Evolutionary conservation across 2,888 invertebrate species (phyloP), one percentile per base, ranked within the genome.

Genomic region (Slavum lentiscoides): DNA sequence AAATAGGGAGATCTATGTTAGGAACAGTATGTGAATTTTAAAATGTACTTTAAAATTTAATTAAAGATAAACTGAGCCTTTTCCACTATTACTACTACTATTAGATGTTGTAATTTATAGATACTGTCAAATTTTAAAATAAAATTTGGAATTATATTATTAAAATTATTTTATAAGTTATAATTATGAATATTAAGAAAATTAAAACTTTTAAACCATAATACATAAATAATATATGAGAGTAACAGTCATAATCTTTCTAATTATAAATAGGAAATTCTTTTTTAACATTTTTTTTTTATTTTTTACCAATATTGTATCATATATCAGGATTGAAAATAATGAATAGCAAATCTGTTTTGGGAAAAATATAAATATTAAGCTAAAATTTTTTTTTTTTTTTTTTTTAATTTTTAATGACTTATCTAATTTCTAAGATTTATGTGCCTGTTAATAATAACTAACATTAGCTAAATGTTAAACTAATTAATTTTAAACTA

Each of bases 1-100:
- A 72, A 64, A 80, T 70, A 80, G 72, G 80, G 80, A 80, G 80
- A 80, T 80, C 80, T 72, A 80, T 80, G 55, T 80, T 80, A 80
- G 72, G 80, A 80, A 80, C 80, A 72, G 70, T 62, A 72, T 7
- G 72, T 72, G 23, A 72, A 72, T 80, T 70, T 64, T n/a, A 64
- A 80, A 62, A 55, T 80, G 62, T 70, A 80, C 62, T 69, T 58
- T 37, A 68, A 80, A 19, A 69, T 72, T 61, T 43, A 9, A 43
- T 43, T 43, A 43, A 43, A 43, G 15, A 69, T 23, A 59, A 9
- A 39, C 11, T 21, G 23, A 23, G 21, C 37, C 55, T 69, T 49
- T 62, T 62, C 43, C 21, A 64, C 58, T 43, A 70, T 43, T 64
- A n/a, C 23, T 67, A 66, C 17, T 19, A 43, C 9, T 43, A 30